Base-by-base conservation (phyloP, 1,140 invertebrate species). In the Stratiolaelaps scimitus region DNA sequence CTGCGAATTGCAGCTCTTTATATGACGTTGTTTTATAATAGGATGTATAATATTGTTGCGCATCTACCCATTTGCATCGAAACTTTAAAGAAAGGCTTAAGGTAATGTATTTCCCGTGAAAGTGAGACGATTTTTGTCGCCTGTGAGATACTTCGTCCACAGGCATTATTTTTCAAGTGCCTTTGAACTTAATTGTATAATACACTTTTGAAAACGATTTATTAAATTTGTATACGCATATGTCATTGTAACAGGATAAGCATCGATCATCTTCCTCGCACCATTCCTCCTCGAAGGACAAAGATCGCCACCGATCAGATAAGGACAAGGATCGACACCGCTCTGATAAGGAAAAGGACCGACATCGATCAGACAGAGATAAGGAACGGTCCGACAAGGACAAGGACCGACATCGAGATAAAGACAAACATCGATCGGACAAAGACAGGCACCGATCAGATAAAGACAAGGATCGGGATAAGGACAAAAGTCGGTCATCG, bases 231-330 rank as follows among this genome's bases (percentile, higher is more conserved):
- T 40, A 10, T 40, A 10, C 34, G 10, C 34, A 40, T 40, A 40
- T 40, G 34, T 40, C 34, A 40, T 40, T 40, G 34, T 60, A 19
- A 26, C 23, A 60, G 53, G 53, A 60, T 34, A 60, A 60, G 17
- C 53, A 60, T 26, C 53, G 53, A 26, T 60, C 53, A 19, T 60
- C 53, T 17, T 60, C 53, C 15, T 60, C 53, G 23, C 53, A 60
- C 10, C 53, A 60, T 10, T 60, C 53, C 13, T 60, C 53, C 15
- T 60, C 53, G 2, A 60, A 60, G 15, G 47, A 48, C 47, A 48
- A 48, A 60, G 53, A 60, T 60, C 53, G 53, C 15, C 53, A 60
- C 10, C 53, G 53, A 60, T 20, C 53, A 23, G 53, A 60, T 34
- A 60, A 60, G 20, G 26, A 60, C 53, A 60, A 60, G 23, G 53